Conservation (phyloP, 1,140 invertebrate species). For the Heliconius hewitsoni region DNA sequence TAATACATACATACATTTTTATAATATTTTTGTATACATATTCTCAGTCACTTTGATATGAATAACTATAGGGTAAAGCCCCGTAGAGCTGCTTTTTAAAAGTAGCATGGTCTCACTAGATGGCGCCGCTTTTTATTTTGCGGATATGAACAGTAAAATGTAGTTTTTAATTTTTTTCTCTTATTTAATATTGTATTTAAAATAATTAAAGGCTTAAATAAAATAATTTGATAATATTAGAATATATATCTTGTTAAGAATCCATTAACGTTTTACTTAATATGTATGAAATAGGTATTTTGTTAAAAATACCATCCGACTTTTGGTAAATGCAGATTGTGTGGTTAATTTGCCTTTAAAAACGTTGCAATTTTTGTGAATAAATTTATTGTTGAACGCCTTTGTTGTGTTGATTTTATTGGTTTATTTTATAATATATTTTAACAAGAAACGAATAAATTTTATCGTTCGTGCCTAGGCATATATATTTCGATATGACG, state of each 20-base stretch:
- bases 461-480: background rate
- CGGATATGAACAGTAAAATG: background rate
- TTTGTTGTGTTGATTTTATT: constrained; percentile 9
- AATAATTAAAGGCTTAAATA: background rate
- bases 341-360: constrained; percentile 5
- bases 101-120: background rate
- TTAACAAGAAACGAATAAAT: background rate
- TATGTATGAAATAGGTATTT: background rate
- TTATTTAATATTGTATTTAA: background rate
- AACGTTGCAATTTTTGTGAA: constrained; percentile 12
- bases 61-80: background rate
- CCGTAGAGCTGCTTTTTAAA: background rate
- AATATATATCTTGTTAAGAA: background rate
- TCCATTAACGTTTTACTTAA: background rate
- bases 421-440: background rate
- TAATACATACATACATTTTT: background rate
- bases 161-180: background rate
- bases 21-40: background rate
- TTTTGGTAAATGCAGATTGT: constrained; percentile 7
- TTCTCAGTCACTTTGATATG: too few species aligned
- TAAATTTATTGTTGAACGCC: background rate
- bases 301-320: background rate
- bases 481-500: background rate
- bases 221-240: background rate
- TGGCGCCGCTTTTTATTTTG: constrained; percentile 14